Evolutionary conservation across 2,113 vertebrate genomes (phyloP).

Genomic region (Hemibagrus wyckioides): DNA sequence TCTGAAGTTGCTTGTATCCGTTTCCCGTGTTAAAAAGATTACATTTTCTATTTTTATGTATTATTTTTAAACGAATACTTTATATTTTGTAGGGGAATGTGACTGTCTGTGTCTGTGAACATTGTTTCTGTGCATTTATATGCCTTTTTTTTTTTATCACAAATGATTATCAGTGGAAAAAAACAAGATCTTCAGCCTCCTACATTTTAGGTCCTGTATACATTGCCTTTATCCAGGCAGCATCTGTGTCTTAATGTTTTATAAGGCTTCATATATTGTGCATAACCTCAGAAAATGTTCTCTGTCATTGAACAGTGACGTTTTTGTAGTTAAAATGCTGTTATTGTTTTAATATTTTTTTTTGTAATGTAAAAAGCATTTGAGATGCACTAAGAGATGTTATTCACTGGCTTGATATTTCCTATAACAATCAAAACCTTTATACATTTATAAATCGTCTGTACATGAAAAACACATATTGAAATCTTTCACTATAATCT

Average conservation of each 20-base stretch:
- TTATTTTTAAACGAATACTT: neutral
- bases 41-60: slow-evolving; percentile 1
- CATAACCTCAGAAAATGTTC: neutral
- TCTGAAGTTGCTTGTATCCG: slow-evolving; percentile 46
- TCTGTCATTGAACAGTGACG: neutral
- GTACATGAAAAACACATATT: neutral
- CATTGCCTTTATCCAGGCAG: neutral
- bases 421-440: neutral
- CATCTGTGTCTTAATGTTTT: neutral
- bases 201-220: neutral
- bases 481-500: too few species aligned
- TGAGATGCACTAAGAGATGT: neutral
- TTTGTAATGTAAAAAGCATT: neutral
- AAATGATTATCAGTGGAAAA: neutral
- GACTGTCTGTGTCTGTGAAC: neutral
- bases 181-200: neutral
- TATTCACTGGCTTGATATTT: neutral
- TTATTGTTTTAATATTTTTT: neutral
- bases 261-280: neutral
- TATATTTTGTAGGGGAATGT: neutral
- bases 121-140: neutral
- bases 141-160: neutral
- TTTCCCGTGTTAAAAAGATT: slow-evolving; percentile 30
- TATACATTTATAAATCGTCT: neutral
- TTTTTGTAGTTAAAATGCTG: neutral